Conservation (phyloP, 2,797 vertebrate genomes). For the Adrianichthys oophorus region DNA sequence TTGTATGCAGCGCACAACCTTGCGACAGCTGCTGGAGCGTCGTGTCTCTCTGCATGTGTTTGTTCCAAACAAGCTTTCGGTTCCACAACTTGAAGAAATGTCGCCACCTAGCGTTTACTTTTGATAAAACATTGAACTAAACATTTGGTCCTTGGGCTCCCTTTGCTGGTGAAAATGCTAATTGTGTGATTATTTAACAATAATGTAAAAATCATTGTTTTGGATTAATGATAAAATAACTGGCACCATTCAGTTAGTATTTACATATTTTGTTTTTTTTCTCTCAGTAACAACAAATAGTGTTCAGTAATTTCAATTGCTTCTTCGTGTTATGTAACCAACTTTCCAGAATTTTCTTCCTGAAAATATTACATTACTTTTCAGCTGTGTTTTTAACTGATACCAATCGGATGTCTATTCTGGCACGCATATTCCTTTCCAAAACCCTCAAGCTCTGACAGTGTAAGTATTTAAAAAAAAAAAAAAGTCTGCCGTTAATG, state of each 20-base stretch:
- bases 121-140: slow-evolving; percentile 1
- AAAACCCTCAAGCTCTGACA: slow-evolving; percentile 13
- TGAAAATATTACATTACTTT: background rate
- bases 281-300: no score
- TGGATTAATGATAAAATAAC: no score
- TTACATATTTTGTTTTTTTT: no score
- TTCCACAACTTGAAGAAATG: slow-evolving; percentile 20
- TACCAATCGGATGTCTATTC: slow-evolving; percentile 23
- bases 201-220: background rate
- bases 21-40: slow-evolving; percentile 73
- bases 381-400: background rate
- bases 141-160: background rate
- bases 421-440: slow-evolving; percentile 5
- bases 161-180: slow-evolving; percentile 32
- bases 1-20: slow-evolving; percentile 69
- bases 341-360: background rate
- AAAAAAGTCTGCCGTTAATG: background rate
- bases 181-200: background rate
- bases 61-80: slow-evolving; percentile 37
- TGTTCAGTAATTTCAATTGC: no score
- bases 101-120: slow-evolving; percentile 38
- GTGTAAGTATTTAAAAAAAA: slow-evolving; percentile 56
- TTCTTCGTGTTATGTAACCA: no score
- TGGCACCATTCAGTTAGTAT: no score
- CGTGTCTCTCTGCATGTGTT: slow-evolving; percentile 55